Percentiles rank a stretch among this genome's conserved stretches.
phyloP scores from a whole-genome alignment of 2,888 invertebrate genomes.

The Pollenia angustigena region DNA sequence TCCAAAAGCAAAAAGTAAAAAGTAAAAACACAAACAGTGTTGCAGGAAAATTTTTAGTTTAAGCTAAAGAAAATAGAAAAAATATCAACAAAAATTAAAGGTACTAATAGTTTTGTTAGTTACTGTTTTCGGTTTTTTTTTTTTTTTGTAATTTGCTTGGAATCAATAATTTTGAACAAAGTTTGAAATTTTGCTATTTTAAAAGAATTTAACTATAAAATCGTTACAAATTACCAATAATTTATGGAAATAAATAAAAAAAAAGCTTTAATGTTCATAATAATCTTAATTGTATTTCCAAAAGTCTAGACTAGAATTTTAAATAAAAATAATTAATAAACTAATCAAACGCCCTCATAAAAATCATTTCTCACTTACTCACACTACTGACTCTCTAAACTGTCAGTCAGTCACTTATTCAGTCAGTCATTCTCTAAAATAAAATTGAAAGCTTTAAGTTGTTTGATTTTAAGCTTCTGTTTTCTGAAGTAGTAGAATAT shows the following conservation, averaged over 20 bases:
- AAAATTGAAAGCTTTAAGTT: slow-evolving; percentile 47
- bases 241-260: slow-evolving; percentile 65
- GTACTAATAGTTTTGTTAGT: slow-evolving; percentile 8
- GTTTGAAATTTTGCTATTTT: slow-evolving; percentile 27
- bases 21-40: slow-evolving; percentile 56
- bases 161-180: slow-evolving; percentile 58
- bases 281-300: slow-evolving; percentile 17
- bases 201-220: slow-evolving; percentile 28
- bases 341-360: slow-evolving; percentile 71
- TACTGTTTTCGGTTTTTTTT: slow-evolving; percentile 21
- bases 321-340: slow-evolving; percentile 47
- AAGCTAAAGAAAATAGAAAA: background rate
- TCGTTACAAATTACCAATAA: slow-evolving; percentile 70
- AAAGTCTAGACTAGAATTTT: slow-evolving; percentile 56
- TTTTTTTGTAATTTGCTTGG: background rate
- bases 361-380: slow-evolving; percentile 35
- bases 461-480: slow-evolving; percentile 53
- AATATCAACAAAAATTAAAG: background rate
- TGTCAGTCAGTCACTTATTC: slow-evolving; percentile 16
- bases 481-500: slow-evolving; percentile 9
- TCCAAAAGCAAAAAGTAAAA: slow-evolving; percentile 62
- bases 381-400: background rate
- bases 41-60: background rate
- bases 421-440: background rate
- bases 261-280: slow-evolving; percentile 58